Conservation (phyloP, 2,797 vertebrate genomes). For the Enteromius argenteus region DNA sequence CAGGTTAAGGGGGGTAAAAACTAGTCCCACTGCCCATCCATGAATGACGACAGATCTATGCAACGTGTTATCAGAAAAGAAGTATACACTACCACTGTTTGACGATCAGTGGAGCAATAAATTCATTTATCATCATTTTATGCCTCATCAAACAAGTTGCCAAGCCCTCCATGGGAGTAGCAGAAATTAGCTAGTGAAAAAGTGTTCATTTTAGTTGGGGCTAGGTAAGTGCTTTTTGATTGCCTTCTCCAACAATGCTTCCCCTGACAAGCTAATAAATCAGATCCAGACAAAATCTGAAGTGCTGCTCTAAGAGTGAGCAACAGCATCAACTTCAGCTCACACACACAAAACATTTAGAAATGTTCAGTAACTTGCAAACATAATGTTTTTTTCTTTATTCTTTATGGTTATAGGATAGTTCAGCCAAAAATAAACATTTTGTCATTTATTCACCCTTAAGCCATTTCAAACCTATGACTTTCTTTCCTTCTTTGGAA, state of each 20-base stretch:
- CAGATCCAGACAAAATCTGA: slow-evolving; percentile 88
- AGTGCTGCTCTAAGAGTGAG: slow-evolving; percentile 82
- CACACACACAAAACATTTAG: slow-evolving; percentile 72
- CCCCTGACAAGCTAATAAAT: slow-evolving; percentile 99
- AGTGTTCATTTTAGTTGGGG: slow-evolving; percentile 97
- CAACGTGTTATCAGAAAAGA: slow-evolving; percentile 79
- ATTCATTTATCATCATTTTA: slow-evolving; percentile 99
- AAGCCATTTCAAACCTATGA: background rate
- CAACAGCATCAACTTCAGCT: slow-evolving; percentile 81
- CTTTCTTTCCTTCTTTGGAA: too few species aligned
- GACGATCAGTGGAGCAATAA: slow-evolving; percentile 97
- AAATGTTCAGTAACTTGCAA: slow-evolving; percentile 71
- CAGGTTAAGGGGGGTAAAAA: slow-evolving; percentile 80
- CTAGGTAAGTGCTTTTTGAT: slow-evolving; percentile 99
- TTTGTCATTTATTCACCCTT: background rate
- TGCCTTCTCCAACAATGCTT: slow-evolving; percentile 96
- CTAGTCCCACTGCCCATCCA: slow-evolving; percentile 53
- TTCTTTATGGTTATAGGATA: background rate
- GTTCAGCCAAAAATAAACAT: background rate
- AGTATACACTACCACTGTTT: slow-evolving; percentile 91
- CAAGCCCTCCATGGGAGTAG: slow-evolving; percentile 98
- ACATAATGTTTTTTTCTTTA: slow-evolving; percentile 26
- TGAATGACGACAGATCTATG: slow-evolving; percentile 69
- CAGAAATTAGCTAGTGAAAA: slow-evolving; percentile 99
- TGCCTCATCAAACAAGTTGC: slow-evolving; percentile 99